phyloP scores from a whole-genome alignment of 2,888 invertebrate species.

The Caenorhabditis parvicauda region DNA sequence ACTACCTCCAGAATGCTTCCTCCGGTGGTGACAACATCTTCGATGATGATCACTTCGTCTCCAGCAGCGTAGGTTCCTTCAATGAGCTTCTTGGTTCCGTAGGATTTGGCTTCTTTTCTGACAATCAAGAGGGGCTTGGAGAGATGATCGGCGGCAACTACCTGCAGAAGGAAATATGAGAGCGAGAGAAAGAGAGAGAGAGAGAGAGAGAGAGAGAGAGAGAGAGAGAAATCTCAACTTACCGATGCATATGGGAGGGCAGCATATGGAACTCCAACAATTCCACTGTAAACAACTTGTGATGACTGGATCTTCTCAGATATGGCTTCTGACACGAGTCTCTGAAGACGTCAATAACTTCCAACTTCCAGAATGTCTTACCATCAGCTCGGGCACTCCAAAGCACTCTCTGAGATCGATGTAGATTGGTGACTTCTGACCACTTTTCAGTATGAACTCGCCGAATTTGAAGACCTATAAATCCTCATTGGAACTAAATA shows the following conservation, averaged over 20 bases:
- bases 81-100: conserved; percentile 92
- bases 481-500: background rate
- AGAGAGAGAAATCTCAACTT: too few species aligned
- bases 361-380: conserved; percentile 61
- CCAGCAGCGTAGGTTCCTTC: conserved; percentile 81
- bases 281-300: conserved; percentile 50
- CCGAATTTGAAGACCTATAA: conserved; percentile 85
- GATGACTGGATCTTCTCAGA: conserved; percentile 66
- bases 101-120: conserved; percentile 86
- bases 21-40: conserved; percentile 85
- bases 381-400: conserved; percentile 84
- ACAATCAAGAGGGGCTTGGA: conserved; percentile 65
- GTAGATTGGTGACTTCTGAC: conserved; percentile 87
- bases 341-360: conserved; percentile 12
- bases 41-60: conserved; percentile 80
- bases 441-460: conserved; percentile 85
- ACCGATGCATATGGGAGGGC: conserved; percentile 90
- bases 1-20: conserved; percentile 79
- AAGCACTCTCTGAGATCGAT: conserved; percentile 90
- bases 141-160: conserved; percentile 62
- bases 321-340: conserved; percentile 61
- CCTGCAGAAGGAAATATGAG: background rate
- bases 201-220: too few species aligned
- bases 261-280: conserved; percentile 78
- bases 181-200: too few species aligned